Evolutionary conservation across 2,888 invertebrate genomes (phyloP).

Genomic region (Hanleya hanleyi): DNA sequence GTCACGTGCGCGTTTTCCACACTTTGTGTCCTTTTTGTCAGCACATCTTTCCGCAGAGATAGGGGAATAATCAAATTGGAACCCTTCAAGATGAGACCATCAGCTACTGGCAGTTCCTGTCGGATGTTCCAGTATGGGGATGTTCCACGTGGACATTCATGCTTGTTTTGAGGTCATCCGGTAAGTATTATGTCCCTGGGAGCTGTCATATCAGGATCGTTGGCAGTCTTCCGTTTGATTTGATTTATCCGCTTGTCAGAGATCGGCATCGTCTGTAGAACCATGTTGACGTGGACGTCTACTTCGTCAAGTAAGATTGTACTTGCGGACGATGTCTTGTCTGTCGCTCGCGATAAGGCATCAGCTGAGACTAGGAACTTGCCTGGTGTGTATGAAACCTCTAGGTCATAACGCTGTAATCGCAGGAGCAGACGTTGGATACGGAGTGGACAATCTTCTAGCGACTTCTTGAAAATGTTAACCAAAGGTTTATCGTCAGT

Average conservation of each 20-base stretch:
- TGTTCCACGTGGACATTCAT: too few species aligned
- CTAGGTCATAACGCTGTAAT: slow-evolving; percentile 29
- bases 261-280: slow-evolving; percentile 5
- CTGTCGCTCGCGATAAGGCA: slow-evolving; percentile 26
- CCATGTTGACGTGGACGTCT: slow-evolving; percentile 4
- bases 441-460: slow-evolving; percentile 5
- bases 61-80: too few species aligned
- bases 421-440: slow-evolving; percentile 27
- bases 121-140: too few species aligned
- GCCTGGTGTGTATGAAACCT: slow-evolving; percentile 26
- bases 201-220: too few species aligned
- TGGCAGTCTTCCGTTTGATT: slow-evolving; percentile 4
- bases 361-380: too few species aligned
- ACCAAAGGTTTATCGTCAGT: slow-evolving; percentile 13
- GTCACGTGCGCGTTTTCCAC: too few species aligned
- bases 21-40: too few species aligned
- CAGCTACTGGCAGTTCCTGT: too few species aligned
- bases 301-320: slow-evolving; percentile 4
- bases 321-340: neutral
- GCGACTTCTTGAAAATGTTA: slow-evolving; percentile 20
- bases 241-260: neutral
- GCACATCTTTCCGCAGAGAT: too few species aligned
- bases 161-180: too few species aligned
- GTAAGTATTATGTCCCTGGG: too few species aligned
- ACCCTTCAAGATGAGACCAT: too few species aligned